A percentile compares a stretch with the other conserved stretches of the same genome.
Evolutionary conservation across 2,113 vertebrate species (phyloP).

Genomic region (Dromas ardeola): DNA sequence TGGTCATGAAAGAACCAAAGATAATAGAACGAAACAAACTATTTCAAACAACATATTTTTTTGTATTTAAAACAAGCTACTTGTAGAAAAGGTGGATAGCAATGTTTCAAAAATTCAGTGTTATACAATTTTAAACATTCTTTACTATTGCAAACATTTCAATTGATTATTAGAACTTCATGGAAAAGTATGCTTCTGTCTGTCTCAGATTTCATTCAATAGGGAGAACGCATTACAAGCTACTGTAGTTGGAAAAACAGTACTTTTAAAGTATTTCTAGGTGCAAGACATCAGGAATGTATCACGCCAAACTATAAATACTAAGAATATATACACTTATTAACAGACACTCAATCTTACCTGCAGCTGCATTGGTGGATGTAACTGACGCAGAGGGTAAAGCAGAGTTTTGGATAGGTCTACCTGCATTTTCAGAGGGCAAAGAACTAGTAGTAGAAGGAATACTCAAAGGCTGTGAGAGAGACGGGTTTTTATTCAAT

Average conservation of each 20-base stretch:
- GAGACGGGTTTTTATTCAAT: conserved; percentile 78
- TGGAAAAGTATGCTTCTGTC: background rate
- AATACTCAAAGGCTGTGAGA: conserved; percentile 89
- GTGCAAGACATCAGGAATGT: background rate
- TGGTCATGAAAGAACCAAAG: background rate
- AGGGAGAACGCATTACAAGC: background rate
- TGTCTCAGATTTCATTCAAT: background rate
- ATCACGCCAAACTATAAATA: background rate
- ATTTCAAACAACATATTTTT: background rate
- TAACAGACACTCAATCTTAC: conserved; percentile 59
- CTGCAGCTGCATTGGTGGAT: conserved; percentile 89
- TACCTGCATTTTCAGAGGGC: conserved; percentile 93
- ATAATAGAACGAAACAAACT: background rate
- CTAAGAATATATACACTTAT: background rate
- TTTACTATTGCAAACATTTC: background rate
- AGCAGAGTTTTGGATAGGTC: conserved; percentile 91
- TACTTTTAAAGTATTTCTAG: background rate
- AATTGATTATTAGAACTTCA: background rate
- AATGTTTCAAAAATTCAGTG: background rate
- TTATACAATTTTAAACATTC: background rate
- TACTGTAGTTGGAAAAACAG: background rate
- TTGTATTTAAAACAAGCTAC: background rate
- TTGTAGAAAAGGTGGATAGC: background rate
- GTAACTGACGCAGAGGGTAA: conserved; percentile 91
- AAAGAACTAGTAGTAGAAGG: conserved; percentile 87